Evolutionary conservation across 1,140 invertebrate species (phyloP), one percentile per base, ranked within the genome.

Genomic region (Drosophila nigrodunni): DNA sequence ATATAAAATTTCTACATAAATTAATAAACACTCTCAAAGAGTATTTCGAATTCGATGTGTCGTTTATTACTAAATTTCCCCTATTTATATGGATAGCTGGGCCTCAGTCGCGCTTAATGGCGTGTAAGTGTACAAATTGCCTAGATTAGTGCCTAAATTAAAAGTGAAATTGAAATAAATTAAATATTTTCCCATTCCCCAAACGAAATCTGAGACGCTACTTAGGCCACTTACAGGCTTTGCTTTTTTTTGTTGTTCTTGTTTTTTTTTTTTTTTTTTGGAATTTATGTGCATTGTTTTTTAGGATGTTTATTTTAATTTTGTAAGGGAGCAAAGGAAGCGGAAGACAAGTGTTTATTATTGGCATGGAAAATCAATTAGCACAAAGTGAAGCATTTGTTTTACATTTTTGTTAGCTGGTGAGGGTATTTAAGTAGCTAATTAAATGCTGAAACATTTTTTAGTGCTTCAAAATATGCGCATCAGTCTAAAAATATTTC

Each of bases 101-200:
- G 61, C 25, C 57, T 61, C 68, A 64, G 74, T 74, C 61, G 68
- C 86, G 78, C 72, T 69, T 89, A 89, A 89, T 89, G 85, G 85
- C 71, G 85, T 85, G 81, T 89, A 83, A 81, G 85, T 79, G 85
- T 78, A 89, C 85, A 89, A 89, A 89, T 89, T 89, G 85, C 86
- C 86, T 89, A 89, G 86, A 88, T 89, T 89, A 90, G 85, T 89
- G 85, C 85, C 75, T 73, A 85, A 89, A 89, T 89, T 89, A 89
- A 89, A 89, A 89, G 78, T 89, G 66, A 89, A 89, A 89, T 89
- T 83, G 75, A 89, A 89, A 89, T 89, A 89, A 89, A 89, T 89
- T 89, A 89, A 89, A 89, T 85, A 88, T 83, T 88, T 88, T 47
- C 80, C 65, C 67, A 71, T 47, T 67, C 67, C 66, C 58, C 59